Evolutionary conservation across 2,797 vertebrate genomes (phyloP).

Genomic region (Micromesistius poutassou): DNA sequence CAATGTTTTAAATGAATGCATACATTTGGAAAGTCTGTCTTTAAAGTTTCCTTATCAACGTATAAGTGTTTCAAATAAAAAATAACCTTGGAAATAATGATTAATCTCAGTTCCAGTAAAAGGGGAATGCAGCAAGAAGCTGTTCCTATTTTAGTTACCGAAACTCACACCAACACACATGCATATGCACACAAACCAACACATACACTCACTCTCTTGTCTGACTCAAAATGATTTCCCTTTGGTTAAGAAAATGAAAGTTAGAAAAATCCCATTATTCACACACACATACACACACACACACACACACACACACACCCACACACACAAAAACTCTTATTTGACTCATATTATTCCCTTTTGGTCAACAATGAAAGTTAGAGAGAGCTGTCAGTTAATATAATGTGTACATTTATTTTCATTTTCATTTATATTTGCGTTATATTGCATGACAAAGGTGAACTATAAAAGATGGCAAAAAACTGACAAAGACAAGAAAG

Average conservation of each 20-base stretch:
- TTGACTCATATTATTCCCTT: too few relatives aligned
- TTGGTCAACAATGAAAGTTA: neutral
- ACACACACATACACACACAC: neutral
- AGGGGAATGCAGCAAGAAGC: neutral
- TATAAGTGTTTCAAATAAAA: too few relatives aligned
- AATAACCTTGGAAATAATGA: too few relatives aligned
- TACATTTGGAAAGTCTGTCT: neutral
- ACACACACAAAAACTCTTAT: neutral
- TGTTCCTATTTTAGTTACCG: neutral
- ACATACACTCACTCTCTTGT: too few relatives aligned
- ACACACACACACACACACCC: neutral
- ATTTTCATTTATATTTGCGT: neutral
- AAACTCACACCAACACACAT: neutral
- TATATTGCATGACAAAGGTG: conserved; percentile 2
- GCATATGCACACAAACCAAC: too few relatives aligned
- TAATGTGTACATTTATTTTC: neutral
- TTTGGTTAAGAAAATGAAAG: too few relatives aligned
- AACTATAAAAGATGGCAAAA: neutral
- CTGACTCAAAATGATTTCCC: too few relatives aligned
- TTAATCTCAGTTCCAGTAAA: neutral
- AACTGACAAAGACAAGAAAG: neutral
- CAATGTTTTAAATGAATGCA: conserved; percentile 7
- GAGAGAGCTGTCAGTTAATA: neutral
- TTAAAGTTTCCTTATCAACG: neutral
- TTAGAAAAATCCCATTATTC: neutral